These are phyloP conservation scores for Arenaria interpres DNA, from an alignment of 2,113 vertebrate genomes.

Conservation along the genomic window DNA sequence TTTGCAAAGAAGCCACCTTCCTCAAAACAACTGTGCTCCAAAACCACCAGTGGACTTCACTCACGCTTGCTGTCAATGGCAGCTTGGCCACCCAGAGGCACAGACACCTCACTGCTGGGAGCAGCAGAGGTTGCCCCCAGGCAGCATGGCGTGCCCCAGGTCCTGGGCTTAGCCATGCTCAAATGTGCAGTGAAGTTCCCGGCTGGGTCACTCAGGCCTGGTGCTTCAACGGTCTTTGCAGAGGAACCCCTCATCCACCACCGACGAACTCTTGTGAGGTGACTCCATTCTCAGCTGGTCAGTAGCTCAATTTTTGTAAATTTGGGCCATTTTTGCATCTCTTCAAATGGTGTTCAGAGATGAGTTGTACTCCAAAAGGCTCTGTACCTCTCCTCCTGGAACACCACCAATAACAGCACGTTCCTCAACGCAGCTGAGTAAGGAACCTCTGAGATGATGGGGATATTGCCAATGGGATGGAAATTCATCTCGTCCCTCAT, in stretches of 20 bases:
- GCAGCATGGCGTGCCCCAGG: background rate
- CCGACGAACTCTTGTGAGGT: fast-evolving
- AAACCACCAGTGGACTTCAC: background rate
- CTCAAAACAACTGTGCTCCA: background rate
- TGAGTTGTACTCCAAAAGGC: background rate
- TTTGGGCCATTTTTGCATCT: background rate
- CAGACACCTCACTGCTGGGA: background rate
- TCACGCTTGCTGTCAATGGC: background rate
- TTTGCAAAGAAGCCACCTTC: background rate
- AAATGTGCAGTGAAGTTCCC: background rate
- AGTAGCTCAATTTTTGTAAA: background rate
- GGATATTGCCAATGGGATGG: background rate
- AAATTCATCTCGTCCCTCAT: background rate
- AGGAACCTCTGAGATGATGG: background rate
- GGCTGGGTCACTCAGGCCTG: background rate
- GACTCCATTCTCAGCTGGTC: background rate
- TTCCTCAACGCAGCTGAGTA: background rate
- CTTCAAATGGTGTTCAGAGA: background rate
- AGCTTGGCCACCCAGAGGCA: fast-evolving
- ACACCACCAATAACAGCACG: fast-evolving
- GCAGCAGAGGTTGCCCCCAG: background rate
- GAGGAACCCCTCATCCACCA: fast-evolving
- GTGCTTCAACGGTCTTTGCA: background rate
- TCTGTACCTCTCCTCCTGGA: background rate
- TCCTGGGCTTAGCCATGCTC: background rate